Conservation (phyloP, 2,113 vertebrate genomes). For the Dicrurus megarhynchus region DNA sequence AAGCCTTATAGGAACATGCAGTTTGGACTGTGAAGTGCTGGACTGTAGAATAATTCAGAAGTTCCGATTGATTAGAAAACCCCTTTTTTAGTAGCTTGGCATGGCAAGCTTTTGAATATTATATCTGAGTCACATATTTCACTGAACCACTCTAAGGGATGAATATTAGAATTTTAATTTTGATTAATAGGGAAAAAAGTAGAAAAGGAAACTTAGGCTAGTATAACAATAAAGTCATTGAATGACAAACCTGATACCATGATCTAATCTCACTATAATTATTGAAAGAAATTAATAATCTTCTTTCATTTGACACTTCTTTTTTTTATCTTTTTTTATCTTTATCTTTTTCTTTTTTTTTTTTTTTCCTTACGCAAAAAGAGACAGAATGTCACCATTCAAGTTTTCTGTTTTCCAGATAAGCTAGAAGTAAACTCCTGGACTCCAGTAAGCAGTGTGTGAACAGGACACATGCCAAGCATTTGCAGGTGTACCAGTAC, state of each 20-base stretch:
- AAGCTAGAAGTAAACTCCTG: not conserved
- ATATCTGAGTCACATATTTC: not conserved
- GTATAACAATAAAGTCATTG: not conserved
- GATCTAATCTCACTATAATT: not conserved
- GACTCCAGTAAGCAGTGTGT: not conserved
- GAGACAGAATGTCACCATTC: not conserved
- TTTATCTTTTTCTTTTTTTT: not conserved
- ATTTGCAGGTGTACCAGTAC: not conserved
- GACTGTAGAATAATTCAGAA: not conserved
- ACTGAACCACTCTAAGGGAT: not conserved
- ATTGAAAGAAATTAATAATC: not conserved
- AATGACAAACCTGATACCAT: not conserved
- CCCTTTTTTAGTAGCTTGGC: not conserved
- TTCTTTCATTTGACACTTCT: not conserved
- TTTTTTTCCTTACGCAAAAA: not conserved
- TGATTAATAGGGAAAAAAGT: not conserved
- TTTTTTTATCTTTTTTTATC: no score
- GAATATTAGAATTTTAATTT: not conserved
- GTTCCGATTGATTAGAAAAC: not conserved
- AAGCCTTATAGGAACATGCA: not conserved
- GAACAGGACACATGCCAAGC: not conserved
- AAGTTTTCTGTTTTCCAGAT: not conserved
- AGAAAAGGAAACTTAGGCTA: not conserved
- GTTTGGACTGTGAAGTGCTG: not conserved
- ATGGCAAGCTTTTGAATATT: not conserved